phyloP scores from a whole-genome alignment of 2,113 vertebrate genomes.

The Capra hircus region DNA sequence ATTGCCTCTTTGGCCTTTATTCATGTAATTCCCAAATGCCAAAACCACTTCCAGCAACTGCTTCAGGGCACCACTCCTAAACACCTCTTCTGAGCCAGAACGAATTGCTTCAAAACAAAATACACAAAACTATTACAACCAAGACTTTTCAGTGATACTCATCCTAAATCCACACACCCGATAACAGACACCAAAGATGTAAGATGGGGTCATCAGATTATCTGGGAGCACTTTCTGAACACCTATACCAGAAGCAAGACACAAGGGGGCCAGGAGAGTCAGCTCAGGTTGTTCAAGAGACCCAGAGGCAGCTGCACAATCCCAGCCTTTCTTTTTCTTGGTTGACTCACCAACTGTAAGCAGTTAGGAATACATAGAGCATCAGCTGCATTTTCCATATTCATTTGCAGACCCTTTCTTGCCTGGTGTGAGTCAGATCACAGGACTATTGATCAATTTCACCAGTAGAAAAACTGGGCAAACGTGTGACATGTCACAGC shows the following conservation, averaged over 20 bases:
- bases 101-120: constrained; percentile 84
- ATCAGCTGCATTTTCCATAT: background rate
- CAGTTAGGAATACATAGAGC: background rate
- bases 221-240: background rate
- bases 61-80: constrained; percentile 91
- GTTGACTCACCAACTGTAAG: background rate
- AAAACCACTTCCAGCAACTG: constrained; percentile 97
- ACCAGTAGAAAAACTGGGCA: background rate
- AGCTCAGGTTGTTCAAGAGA: background rate
- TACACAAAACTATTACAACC: background rate
- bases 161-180: background rate
- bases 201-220: background rate
- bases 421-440: background rate
- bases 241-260: background rate
- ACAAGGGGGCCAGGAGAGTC: background rate
- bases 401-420: background rate
- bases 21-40: constrained; percentile 99
- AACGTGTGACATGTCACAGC: background rate
- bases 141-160: background rate
- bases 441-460: background rate
- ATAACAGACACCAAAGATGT: background rate
- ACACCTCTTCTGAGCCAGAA: constrained; percentile 91
- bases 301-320: background rate
- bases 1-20: constrained; percentile 98
- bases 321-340: background rate